Base-by-base conservation (phyloP, 2,888 invertebrate genomes). In the Synergus gifuensis region DNA sequence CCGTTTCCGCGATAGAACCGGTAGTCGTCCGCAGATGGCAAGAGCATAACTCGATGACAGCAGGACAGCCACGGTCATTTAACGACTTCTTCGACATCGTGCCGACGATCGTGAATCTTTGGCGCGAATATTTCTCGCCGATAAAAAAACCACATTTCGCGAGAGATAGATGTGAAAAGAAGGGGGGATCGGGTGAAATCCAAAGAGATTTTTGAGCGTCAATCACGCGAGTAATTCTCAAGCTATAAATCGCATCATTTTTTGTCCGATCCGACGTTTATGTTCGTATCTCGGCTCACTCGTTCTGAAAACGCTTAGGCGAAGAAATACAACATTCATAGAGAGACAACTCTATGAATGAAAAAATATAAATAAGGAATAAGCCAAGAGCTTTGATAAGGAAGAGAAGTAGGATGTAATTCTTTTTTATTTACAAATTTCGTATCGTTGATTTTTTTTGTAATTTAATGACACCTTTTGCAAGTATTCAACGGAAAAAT, bases 41-140 rank as follows among this genome's bases (percentile, higher is more conserved):
- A 49, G 54, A 36, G 73, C 83, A 83, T 84, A 83, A 84, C 84
- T 84, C 77, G 81, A 79, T 76, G 84, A 84, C 82, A 81, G 82
- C 84, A 83, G 81, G 81, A 82, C 82, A 82, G 82, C 80, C 79
- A 84, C 82, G 84, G 78, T 84, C 82, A 81, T 82, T 84, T 84
- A 84, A 84, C 84, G 83, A 84, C 83, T 82, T 84, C 83, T 83
- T 83, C 81, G 82, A 84, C 81, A 83, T 84, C 81, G 80, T 76
- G 78, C 82, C 84, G 79, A 84, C 84, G 84, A 84, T 83, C 83
- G 82, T 82, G 82, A 83, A 84, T 83, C 83, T 84, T 84, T 82
- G 79, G 83, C 82, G 80, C 84, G 83, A 84, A 83, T 84, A 83
- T 84, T 83, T 84, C 79, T 82, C 78, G 66, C 80, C 76, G 76